A percentile compares a stretch with the other conserved stretches of the same genome.
Evolutionary conservation across 2,113 vertebrate genomes (phyloP).

Genomic region (Leptobrachium ailaonicum): DNA sequence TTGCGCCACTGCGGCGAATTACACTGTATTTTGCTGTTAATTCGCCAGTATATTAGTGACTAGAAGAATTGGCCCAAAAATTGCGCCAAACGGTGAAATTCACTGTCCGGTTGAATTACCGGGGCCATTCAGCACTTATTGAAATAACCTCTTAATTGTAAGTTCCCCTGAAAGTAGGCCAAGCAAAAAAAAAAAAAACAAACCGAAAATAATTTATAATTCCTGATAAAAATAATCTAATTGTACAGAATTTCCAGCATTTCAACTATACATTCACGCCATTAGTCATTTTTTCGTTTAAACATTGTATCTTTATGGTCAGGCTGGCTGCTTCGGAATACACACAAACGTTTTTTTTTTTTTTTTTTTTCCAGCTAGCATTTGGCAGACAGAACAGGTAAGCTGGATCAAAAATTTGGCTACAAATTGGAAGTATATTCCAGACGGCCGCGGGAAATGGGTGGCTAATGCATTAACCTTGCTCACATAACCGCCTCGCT

Average conservation of each 20-base stretch:
- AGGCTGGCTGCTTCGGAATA: constrained; percentile 23
- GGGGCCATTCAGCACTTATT: too few relatives aligned
- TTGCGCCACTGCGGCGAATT: too few relatives aligned
- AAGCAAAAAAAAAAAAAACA: too few relatives aligned
- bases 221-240: too few relatives aligned
- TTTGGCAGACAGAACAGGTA: constrained; percentile 42
- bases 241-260: background rate
- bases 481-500: constrained; percentile 18
- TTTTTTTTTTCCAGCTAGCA: constrained; percentile 39
- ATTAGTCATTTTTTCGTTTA: constrained; percentile 31
- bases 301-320: constrained; percentile 39
- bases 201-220: too few relatives aligned
- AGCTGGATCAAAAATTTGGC: constrained; percentile 37
- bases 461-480: constrained; percentile 11
- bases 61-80: too few relatives aligned
- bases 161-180: too few relatives aligned
- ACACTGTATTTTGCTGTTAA: too few relatives aligned
- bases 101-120: too few relatives aligned
- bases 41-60: too few relatives aligned
- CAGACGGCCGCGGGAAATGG: constrained; percentile 34
- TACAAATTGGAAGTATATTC: constrained; percentile 22
- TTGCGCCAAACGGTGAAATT: too few relatives aligned
- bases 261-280: constrained; percentile 13
- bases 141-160: too few relatives aligned
- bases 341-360: constrained; percentile 34